Base-by-base conservation (phyloP, 2,797 vertebrate species). In the Sarcophilus harrisii region DNA sequence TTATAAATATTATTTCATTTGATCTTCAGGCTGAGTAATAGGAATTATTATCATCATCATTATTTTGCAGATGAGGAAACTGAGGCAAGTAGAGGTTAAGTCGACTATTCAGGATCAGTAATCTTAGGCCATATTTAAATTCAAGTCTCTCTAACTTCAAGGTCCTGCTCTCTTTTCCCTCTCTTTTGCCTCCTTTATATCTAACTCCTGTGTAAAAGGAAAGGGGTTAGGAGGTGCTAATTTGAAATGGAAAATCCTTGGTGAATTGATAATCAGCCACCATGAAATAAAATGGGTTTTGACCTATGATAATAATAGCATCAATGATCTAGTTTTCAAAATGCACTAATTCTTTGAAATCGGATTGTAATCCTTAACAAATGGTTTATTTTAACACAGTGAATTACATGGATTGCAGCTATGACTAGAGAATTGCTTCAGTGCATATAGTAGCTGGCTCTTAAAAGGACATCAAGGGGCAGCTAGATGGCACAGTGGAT, bases 331-430 rank as follows among this genome's bases (percentile, higher is more conserved):
- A 49, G 4, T 49, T 87, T 87, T 87, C 73, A 87, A 45, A 87
- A 87, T 28, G 24, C 73, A 87, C 87, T 92, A 28, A 95, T 59
- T 92, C 27, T 91, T 94, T 81, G 3, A 81, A 18, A 52, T 58
- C 5, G 49, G 16, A 90, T 58, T 81, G 16, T 62, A 87, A 59
- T 90, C 45, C 81, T 92, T 32, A 62, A 29, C 58, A 91, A 94
- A n/a, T 32, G 54, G 0, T 59, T 90, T 38, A 16, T 93, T 92
- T 93, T 58, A 59, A 9, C 90, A n/a, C 21, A 93, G 38, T 49
- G 57, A 18, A 55, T 92, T 14, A 73, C 54, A 45, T 3, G 29
- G 9, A 59, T 30, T 91, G 8, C 54, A 59, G 4, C 92, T 45
- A 59, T 11, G 73, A 55, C 54, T 49, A 2, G 45, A 95, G 54